Conservation (phyloP, 2,888 invertebrate species). For the Drosophila meridiana region DNA sequence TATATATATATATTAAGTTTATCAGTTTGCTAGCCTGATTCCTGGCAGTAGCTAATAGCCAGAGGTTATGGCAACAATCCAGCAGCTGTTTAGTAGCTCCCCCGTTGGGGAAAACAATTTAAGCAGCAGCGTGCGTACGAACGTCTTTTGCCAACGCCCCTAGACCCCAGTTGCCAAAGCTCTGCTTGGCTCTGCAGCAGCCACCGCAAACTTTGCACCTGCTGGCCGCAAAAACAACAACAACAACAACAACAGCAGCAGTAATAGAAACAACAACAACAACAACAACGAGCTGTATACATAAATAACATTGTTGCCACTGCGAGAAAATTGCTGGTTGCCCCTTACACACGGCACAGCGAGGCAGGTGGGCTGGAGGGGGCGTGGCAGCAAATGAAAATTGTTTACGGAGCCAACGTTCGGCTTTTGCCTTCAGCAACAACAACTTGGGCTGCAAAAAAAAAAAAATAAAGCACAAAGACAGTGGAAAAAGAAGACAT, state of each 20-base stretch:
- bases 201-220: conserved; percentile 63
- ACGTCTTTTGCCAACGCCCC: conserved; percentile 43
- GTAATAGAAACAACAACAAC: conserved; percentile 21
- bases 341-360: neutral
- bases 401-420: conserved; percentile 66
- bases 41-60: conserved; percentile 62
- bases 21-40: conserved; percentile 51
- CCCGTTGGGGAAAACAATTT: conserved; percentile 65
- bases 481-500: conserved; percentile 65
- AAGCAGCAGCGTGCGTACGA: conserved; percentile 50
- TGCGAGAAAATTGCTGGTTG: conserved; percentile 40
- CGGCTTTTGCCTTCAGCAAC: conserved; percentile 46
- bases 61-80: conserved; percentile 48
- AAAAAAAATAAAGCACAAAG: neutral
- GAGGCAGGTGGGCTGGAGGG: neutral
- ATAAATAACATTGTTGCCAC: conserved; percentile 74
- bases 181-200: neutral
- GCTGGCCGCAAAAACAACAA: conserved; percentile 52
- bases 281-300: conserved; percentile 48
- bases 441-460: neutral
- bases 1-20: conserved; percentile 21
- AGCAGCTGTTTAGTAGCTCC: conserved; percentile 10
- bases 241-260: conserved; percentile 33
- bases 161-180: neutral
- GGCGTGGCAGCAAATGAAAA: conserved; percentile 61